phyloP scores from a whole-genome alignment of 1,140 invertebrate species.

The Drosophila kanapiae region DNA sequence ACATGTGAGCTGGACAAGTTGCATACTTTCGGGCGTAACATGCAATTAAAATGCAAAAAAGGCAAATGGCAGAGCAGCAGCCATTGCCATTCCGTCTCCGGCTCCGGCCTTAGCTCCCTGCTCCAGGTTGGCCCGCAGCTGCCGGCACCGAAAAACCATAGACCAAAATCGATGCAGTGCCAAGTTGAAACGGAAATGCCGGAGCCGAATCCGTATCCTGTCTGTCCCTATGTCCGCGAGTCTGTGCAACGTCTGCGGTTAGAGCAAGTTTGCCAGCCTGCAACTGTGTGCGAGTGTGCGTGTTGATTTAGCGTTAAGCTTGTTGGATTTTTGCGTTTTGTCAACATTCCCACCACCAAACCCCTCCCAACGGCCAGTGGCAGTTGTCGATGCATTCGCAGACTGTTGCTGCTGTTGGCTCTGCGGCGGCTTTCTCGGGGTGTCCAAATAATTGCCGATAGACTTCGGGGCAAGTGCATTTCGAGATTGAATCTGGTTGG shows the following conservation, averaged over 20 bases:
- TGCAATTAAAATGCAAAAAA: constrained; percentile 84
- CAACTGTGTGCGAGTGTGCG: constrained; percentile 32
- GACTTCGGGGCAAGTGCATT: constrained; percentile 53
- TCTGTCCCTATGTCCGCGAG: constrained; percentile 38
- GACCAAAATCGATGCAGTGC: constrained; percentile 79
- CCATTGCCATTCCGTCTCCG: constrained; percentile 11
- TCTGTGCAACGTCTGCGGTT: constrained; percentile 79
- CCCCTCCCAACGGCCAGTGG: constrained; percentile 50
- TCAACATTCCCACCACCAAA: constrained; percentile 53
- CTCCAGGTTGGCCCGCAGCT: constrained; percentile 21
- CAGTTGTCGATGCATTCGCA: constrained; percentile 62
- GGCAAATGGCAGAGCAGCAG: constrained; percentile 54
- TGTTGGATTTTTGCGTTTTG: constrained; percentile 80
- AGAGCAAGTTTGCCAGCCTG: constrained; percentile 60
- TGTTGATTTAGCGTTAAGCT: constrained; percentile 80
- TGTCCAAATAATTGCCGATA: constrained; percentile 65
- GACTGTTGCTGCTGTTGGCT: constrained; percentile 43
- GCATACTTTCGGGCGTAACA: constrained; percentile 78
- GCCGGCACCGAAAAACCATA: constrained; percentile 58
- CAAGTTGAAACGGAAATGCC: constrained; percentile 73
- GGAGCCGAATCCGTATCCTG: constrained; percentile 37
- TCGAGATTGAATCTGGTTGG: constrained; percentile 43
- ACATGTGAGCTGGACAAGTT: constrained; percentile 52
- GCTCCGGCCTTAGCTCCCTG: constrained; percentile 6
- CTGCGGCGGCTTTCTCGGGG: constrained; percentile 42